Base-by-base conservation (phyloP, 2,113 vertebrate genomes). In the Phycodurus eques region DNA sequence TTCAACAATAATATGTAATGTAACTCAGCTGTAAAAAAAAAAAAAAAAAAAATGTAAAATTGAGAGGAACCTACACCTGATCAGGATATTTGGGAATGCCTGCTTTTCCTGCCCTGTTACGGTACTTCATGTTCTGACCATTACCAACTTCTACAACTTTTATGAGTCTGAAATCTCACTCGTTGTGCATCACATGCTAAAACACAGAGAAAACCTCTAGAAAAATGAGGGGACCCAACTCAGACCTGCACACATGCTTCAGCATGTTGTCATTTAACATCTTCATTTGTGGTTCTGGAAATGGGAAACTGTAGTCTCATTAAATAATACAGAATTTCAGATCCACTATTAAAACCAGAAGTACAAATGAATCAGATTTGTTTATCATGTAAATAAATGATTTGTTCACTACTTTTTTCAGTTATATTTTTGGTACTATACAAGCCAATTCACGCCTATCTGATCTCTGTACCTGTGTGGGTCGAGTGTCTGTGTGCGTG, bases 371-470 rank as follows among this genome's bases (percentile, higher is more conserved):
- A 35, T 61, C 14, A 7, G 59, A 61, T 35, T 61, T 6, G 17
- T 15, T 35, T 27, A 33, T 60, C 14, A 33, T 61, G 31, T 61
- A 17, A 35, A 61, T 9, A 39, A 61, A 44, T 46, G 39, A 65
- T 65, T 65, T 44, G 20, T 15, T 44, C 43, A 65, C 43, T 2
- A 43, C 19, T 11, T 42, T 22, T 17, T 61, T 61, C 7, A 22
- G 42, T 46, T 10, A 65, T 65, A 13, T 22, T 61, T 64, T 6
- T 46, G 42, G 11, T 44, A 43, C 59, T 9, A 17, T 33, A 79
- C 43, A 71, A 68, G 43, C n/a, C 57, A 63, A 76, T 68, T 27
- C 56, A 82, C 78, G 4, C 60, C 49, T 27, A 49, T 77, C 57
- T 80, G 46, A 66, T 63, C 15, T n/a, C 42, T 33, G 65, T 51